A percentile compares a stretch with the other conserved stretches of the same genome.
phyloP scores from a whole-genome alignment of 1,140 invertebrate species.

The Battus philenor region DNA sequence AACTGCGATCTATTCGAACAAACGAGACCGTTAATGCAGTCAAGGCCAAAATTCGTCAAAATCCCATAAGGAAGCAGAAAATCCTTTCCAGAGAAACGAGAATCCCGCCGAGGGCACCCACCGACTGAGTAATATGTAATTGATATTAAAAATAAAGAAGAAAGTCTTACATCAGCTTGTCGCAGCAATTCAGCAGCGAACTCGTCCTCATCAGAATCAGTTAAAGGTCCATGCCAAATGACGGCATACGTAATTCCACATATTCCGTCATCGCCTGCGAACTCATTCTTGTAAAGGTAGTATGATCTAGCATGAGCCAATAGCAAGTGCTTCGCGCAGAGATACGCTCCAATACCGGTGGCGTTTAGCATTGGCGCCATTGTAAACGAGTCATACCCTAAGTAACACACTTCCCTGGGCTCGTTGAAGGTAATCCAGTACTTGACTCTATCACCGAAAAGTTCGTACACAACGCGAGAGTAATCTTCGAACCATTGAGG shows the following conservation, averaged over 20 bases:
- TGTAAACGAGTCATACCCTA: slow-evolving; percentile 40
- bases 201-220: slow-evolving; percentile 60
- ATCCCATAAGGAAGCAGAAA: too few species aligned
- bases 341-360: slow-evolving; percentile 60
- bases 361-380: slow-evolving; percentile 54
- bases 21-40: too few species aligned
- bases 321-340: slow-evolving; percentile 74
- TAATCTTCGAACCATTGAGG: slow-evolving; percentile 73
- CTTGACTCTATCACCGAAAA: slow-evolving; percentile 68
- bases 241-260: slow-evolving; percentile 77
- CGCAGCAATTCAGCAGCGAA: slow-evolving; percentile 66
- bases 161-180: slow-evolving; percentile 54
- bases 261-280: slow-evolving; percentile 59
- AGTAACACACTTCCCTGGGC: slow-evolving; percentile 45
- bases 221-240: slow-evolving; percentile 75
- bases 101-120: too few species aligned
- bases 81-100: too few species aligned
- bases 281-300: slow-evolving; percentile 46
- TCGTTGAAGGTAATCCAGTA: slow-evolving; percentile 70
- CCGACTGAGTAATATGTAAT: too few species aligned
- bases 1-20: too few species aligned
- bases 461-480: slow-evolving; percentile 60
- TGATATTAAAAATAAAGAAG: too few species aligned
- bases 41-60: too few species aligned
- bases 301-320: slow-evolving; percentile 77